phyloP scores from a whole-genome alignment of 2,113 vertebrate genomes.

The Neodon shergylaensis region DNA sequence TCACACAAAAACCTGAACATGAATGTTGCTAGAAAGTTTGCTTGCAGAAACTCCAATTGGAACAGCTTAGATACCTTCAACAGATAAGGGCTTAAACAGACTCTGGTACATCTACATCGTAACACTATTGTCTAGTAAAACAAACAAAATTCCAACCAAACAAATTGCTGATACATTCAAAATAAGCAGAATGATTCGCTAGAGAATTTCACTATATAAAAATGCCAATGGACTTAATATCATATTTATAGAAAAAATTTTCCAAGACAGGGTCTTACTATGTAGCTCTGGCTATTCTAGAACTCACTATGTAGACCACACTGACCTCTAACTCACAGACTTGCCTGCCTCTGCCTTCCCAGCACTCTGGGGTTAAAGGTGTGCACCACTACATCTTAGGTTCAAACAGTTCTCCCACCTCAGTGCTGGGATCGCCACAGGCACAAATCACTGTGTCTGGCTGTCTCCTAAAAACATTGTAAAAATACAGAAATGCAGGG shows the following conservation, averaged over 20 bases:
- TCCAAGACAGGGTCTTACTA: not conserved
- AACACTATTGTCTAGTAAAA: not conserved
- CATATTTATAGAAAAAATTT: not conserved
- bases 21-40: not conserved
- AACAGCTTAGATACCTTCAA: not conserved
- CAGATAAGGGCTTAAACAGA: not conserved
- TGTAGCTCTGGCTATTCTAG: not conserved
- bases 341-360: not conserved
- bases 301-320: not conserved
- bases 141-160: not conserved
- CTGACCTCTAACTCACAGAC: not conserved
- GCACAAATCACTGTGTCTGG: not conserved
- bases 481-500: not conserved
- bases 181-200: not conserved
- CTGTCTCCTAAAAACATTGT: not conserved
- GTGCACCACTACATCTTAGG: not conserved
- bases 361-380: not conserved
- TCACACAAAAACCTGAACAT: slow-evolving; percentile 20
- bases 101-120: not conserved
- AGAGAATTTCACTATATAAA: not conserved
- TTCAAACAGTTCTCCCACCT: not conserved
- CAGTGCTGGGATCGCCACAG: not conserved
- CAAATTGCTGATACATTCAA: not conserved
- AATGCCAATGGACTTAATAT: not conserved
- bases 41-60: not conserved